Percentiles rank a stretch among this genome's conserved stretches.
Evolutionary conservation across 2,797 vertebrate species (phyloP).

Genomic region (Champsocephalus gunnari): DNA sequence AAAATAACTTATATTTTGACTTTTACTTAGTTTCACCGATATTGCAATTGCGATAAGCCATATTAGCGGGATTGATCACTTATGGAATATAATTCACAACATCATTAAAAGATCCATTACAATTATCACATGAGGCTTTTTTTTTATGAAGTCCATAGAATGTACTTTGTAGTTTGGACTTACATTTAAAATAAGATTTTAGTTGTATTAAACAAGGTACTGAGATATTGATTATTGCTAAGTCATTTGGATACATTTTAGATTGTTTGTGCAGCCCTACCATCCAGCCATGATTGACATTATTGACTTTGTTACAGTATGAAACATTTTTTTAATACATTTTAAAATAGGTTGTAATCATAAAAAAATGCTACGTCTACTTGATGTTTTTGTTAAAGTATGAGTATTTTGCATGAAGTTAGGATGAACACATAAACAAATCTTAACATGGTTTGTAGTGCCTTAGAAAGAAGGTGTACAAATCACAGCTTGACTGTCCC

Average conservation of each 20-base stretch:
- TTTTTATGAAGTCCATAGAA: too few relatives aligned
- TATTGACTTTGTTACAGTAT: neutral
- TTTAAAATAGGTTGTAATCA: neutral
- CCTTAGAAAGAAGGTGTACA: neutral
- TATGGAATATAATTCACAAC: too few relatives aligned
- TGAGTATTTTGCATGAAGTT: neutral
- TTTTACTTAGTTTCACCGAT: too few relatives aligned
- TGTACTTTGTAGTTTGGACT: too few relatives aligned
- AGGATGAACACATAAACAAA: neutral
- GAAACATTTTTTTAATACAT: neutral
- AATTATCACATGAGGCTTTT: too few relatives aligned
- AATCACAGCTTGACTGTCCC: neutral
- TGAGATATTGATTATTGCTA: too few relatives aligned
- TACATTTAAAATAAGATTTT: too few relatives aligned
- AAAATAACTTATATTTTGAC: too few relatives aligned
- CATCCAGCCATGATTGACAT: neutral
- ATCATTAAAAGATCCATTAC: too few relatives aligned
- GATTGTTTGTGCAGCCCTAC: neutral
- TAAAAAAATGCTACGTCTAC: conserved; percentile 5
- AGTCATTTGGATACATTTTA: neutral
- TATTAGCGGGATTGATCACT: too few relatives aligned
- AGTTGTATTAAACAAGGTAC: too few relatives aligned
- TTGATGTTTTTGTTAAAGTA: conserved; percentile 1
- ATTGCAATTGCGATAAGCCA: too few relatives aligned
- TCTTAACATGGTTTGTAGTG: neutral